Evolutionary conservation across 2,888 invertebrate genomes (phyloP), one percentile per base, ranked within the genome.

Genomic region (Rhopalosiphum nymphaeae): DNA sequence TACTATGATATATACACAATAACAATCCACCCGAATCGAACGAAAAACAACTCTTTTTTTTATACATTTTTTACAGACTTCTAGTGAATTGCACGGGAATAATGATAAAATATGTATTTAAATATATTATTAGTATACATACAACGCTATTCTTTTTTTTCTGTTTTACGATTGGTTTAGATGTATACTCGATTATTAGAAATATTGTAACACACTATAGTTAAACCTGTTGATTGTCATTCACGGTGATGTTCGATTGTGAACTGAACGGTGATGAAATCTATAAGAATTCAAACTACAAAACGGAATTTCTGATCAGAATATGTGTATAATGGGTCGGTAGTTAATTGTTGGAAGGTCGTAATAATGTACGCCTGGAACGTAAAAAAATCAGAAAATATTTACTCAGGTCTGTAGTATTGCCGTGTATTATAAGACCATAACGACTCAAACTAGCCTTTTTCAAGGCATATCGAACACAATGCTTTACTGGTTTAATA

Each of bases 271-370:
- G 42, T 91, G 53, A 53, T 91, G 78, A 84, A 42, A 42, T 67
- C 29, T 21, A 11, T 91, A 84, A 91, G 42, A 84, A 53, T 53
- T 84, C 56, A 10, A 56, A 21, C 84, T 84, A 26, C 53, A n/a
- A 91, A 42, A 56, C 16, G 78, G 78, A 56, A 84, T 91, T 91
- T 78, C 16, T 85, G 56, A 85, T 29, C 78, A 53, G 49, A 13
- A 10, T 67, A 13, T 13, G 49, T 3, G 78, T 78, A 78, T 78
- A 26, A 56, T 91, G 56, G 29, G 29, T 44, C n/a, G 84, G 36
- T 7, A n/a, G 29, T 56, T 42, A 56, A 56, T 84, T 29, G 29
- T 91, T 44, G 44, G 4, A 56, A 91, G 29, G 42, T 56, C 56
- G 44, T 84, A 56, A 91, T 84, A 49, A 44, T 49, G 7, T 91